These are phyloP conservation scores for Microcaecilia unicolor DNA, from an alignment of 2,797 vertebrate species.

Conservation along the genomic window DNA sequence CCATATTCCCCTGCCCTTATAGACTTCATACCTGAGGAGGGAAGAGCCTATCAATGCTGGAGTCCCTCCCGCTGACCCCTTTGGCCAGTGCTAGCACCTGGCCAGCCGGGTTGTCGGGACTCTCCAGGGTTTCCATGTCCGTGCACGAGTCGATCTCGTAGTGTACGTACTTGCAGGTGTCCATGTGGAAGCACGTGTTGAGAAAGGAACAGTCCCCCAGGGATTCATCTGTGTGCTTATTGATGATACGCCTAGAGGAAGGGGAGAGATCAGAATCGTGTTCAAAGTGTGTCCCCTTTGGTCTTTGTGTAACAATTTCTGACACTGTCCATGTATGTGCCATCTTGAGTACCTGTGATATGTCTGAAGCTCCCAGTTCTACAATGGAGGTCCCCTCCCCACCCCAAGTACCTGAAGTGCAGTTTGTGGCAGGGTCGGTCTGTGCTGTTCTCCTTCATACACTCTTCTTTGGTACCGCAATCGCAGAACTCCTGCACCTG, in stretches of 20 bases:
- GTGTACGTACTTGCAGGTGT: conserved; percentile 91
- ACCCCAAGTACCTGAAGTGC: conserved; percentile 71
- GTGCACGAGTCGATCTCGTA: conserved; percentile 81
- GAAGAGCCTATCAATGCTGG: conserved; percentile 78
- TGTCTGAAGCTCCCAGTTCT: too few relatives aligned
- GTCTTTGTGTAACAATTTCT: too few relatives aligned
- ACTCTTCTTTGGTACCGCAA: conserved; percentile 90
- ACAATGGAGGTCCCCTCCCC: too few relatives aligned
- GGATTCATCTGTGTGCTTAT: conserved; percentile 89
- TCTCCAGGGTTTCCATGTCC: conserved; percentile 62
- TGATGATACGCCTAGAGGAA: conserved; percentile 75
- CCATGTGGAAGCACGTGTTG: conserved; percentile 95
- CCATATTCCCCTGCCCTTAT: too few relatives aligned
- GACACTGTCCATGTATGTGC: too few relatives aligned
- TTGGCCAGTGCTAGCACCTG: conserved; percentile 64
- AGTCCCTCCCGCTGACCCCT: conserved; percentile 58
- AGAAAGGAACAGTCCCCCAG: conserved; percentile 91
- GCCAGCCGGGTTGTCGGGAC: conserved; percentile 45
- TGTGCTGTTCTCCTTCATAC: conserved; percentile 68
- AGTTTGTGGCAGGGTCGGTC: conserved; percentile 80
- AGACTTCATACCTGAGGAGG: conserved; percentile 72
- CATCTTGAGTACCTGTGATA: too few relatives aligned
- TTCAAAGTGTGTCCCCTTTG: too few relatives aligned
- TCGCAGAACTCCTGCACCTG: conserved; percentile 95
- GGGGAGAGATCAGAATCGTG: too few relatives aligned